These are phyloP conservation scores for Xiphias gladius DNA, from an alignment of 2,113 vertebrate species.

Conservation along the genomic window DNA sequence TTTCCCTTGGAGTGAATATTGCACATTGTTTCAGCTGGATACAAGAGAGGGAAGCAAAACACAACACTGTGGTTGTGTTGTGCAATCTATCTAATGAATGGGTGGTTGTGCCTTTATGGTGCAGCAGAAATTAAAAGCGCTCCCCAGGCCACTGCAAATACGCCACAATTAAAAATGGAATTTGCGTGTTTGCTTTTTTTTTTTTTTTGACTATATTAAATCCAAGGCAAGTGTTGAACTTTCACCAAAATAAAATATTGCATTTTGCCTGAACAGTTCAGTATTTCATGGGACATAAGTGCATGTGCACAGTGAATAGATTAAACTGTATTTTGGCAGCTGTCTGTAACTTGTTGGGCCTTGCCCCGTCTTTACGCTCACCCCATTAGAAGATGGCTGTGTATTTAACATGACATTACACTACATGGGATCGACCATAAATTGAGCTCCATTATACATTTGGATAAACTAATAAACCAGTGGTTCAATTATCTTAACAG, in stretches of 20 bases:
- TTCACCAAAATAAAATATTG: constrained; percentile 8
- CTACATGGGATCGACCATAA: constrained; percentile 7
- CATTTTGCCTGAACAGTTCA: neutral
- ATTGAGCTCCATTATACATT: constrained; percentile 9
- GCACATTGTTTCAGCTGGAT: constrained; percentile 36
- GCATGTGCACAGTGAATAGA: neutral
- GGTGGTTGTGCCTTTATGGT: constrained; percentile 60
- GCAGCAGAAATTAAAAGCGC: constrained; percentile 56
- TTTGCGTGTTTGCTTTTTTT: constrained; percentile 48
- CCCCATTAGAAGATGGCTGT: constrained; percentile 17
- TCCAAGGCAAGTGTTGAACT: constrained; percentile 21
- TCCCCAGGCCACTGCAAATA: constrained; percentile 37
- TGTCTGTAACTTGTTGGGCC: constrained; percentile 27
- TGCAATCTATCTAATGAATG: constrained; percentile 70
- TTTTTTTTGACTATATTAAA: constrained; percentile 15
- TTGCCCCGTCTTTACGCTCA: constrained; percentile 28
- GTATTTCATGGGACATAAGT: neutral
- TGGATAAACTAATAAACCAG: constrained; percentile 40
- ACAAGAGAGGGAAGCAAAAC: constrained; percentile 48
- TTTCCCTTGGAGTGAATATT: constrained; percentile 38
- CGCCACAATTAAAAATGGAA: constrained; percentile 58
- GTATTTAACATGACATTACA: constrained; percentile 36
- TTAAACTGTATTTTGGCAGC: constrained; percentile 18
- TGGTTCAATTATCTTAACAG: constrained; percentile 35
- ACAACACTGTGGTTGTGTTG: constrained; percentile 48